Evolutionary conservation across 2,888 invertebrate species (phyloP).

Genomic region (Acanthoscelides obtectus): DNA sequence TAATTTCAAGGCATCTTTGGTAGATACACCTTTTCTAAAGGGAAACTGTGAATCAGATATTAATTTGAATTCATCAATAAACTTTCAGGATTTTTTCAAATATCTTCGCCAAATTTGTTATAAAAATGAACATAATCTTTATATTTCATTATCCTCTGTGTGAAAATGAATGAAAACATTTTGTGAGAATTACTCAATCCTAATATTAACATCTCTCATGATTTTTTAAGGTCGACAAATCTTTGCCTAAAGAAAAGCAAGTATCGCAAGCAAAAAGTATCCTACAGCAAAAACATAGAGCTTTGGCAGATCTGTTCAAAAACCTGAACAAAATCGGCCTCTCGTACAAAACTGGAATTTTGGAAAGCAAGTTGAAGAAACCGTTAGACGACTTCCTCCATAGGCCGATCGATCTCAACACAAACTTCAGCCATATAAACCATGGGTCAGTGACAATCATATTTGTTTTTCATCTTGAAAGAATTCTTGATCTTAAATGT

Average conservation of each 20-base stretch:
- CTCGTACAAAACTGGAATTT: constrained; percentile 75
- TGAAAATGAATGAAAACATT: too few relatives aligned
- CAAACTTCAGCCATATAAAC: constrained; percentile 53
- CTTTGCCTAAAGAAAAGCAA: constrained; percentile 65
- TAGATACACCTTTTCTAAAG: too few relatives aligned
- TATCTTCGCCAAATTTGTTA: too few relatives aligned
- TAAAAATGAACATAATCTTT: too few relatives aligned
- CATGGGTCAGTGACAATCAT: constrained; percentile 30
- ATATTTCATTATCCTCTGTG: too few relatives aligned
- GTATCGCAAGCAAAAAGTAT: constrained; percentile 75
- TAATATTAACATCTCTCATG: not conserved
- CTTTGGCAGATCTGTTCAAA: constrained; percentile 82
- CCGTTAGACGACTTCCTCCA: constrained; percentile 60
- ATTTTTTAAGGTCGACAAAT: constrained; percentile 51
- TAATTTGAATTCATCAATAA: too few relatives aligned
- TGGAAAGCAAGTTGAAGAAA: constrained; percentile 52
- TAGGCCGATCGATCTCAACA: constrained; percentile 66
- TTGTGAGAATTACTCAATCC: too few relatives aligned
- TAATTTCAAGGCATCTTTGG: too few relatives aligned
- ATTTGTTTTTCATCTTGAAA: not conserved
- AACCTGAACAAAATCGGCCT: constrained; percentile 68
- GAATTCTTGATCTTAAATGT: not conserved
- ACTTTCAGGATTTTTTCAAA: too few relatives aligned
- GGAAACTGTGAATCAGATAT: too few relatives aligned
- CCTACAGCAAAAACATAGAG: constrained; percentile 79